A percentile compares a stretch with the other conserved stretches of the same genome.
Evolutionary conservation across 2,113 vertebrate genomes (phyloP).

Genomic region (Microtus richardsoni): DNA sequence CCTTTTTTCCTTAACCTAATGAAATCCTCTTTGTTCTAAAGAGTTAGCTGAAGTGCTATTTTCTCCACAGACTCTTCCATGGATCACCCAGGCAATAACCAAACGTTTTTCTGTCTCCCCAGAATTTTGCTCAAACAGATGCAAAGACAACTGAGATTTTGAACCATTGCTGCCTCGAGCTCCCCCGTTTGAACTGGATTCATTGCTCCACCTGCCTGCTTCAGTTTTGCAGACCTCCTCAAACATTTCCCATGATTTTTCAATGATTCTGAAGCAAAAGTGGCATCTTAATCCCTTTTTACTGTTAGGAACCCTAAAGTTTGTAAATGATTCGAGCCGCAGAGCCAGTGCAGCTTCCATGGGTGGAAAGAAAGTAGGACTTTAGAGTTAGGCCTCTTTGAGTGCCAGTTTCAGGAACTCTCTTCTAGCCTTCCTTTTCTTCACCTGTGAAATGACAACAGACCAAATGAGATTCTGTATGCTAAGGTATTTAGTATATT

Average conservation of each 20-base stretch:
- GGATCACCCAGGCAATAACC: neutral
- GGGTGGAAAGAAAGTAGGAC: neutral
- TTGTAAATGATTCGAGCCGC: neutral
- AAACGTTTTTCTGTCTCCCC: neutral
- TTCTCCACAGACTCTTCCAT: neutral
- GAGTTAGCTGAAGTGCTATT: neutral
- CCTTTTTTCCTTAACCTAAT: neutral
- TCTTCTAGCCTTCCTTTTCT: neutral
- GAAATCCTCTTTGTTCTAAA: neutral
- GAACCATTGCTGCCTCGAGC: neutral
- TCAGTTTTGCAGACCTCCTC: neutral
- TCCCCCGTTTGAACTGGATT: neutral
- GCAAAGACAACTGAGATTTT: neutral
- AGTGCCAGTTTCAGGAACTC: neutral
- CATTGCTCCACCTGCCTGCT: neutral
- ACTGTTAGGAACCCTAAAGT: neutral
- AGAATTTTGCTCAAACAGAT: slow-evolving; percentile 6
- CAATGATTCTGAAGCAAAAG: neutral
- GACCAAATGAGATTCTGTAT: neutral
- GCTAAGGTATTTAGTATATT: neutral
- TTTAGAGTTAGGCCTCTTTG: neutral
- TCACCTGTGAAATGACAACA: slow-evolving; percentile 17
- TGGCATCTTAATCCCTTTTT: neutral
- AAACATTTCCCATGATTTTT: neutral
- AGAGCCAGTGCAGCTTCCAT: neutral